phyloP scores from a whole-genome alignment of 2,797 vertebrate genomes.

The Hippopotamyrus pictus region DNA sequence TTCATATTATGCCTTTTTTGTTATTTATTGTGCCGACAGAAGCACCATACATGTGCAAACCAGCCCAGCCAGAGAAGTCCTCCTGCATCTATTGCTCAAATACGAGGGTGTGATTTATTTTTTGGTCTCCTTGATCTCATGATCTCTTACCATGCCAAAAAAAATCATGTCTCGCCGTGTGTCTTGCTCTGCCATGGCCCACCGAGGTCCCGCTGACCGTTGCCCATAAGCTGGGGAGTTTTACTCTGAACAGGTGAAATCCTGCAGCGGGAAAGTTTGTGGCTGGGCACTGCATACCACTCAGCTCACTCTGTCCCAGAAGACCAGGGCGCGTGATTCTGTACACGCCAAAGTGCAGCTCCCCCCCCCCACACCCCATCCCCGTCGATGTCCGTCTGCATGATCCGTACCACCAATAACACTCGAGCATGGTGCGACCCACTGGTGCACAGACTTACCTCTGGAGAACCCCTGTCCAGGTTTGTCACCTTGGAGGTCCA shows the following conservation, averaged over 20 bases:
- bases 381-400: not conserved
- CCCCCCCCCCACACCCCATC: no score
- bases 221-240: not conserved
- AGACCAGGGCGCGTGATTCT: not conserved
- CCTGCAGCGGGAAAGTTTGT: not conserved
- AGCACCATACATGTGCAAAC: not conserved
- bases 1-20: not conserved
- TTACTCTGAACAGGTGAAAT: not conserved
- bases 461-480: not conserved
- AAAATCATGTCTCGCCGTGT: not conserved
- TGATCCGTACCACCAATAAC: not conserved
- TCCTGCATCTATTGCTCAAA: slow-evolving; percentile 24
- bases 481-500: not conserved
- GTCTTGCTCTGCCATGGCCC: not conserved
- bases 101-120: slow-evolving; percentile 6
- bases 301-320: not conserved
- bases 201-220: not conserved
- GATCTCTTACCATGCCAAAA: slow-evolving; percentile 2
- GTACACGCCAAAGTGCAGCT: not conserved
- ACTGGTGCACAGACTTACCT: not conserved
- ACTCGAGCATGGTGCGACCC: not conserved
- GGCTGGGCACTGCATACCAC: not conserved
- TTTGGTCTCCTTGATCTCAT: not conserved
- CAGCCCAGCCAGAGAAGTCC: not conserved
- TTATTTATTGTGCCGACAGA: not conserved